Evolutionary conservation across 2,113 vertebrate species (phyloP).

Genomic region (Thunnus thynnus): DNA sequence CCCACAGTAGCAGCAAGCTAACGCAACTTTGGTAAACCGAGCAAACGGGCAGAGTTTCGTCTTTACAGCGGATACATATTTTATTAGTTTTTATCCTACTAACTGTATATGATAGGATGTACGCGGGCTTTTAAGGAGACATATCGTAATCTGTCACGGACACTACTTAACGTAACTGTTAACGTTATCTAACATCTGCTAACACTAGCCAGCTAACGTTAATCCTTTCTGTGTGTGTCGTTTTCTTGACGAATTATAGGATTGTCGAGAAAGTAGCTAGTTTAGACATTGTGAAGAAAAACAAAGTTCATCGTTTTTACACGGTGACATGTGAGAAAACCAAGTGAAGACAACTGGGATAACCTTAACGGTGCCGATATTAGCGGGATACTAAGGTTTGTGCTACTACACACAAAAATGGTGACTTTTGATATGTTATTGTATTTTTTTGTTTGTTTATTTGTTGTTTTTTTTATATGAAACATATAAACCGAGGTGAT

Average conservation of each 20-base stretch:
- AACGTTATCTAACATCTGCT: constrained; percentile 43
- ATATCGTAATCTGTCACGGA: not conserved
- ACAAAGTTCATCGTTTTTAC: not conserved
- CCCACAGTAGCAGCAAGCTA: constrained; percentile 21
- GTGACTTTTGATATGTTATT: rapidly evolving
- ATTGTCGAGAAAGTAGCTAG: not conserved
- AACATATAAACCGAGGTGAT: rapidly evolving
- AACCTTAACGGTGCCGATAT: not conserved
- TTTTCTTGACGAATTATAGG: constrained; percentile 1
- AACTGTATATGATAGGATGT: not conserved
- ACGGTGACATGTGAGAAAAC: constrained; percentile 14
- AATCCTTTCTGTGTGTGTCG: constrained; percentile 44
- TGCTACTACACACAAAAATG: too few species aligned
- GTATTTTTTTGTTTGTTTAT: not conserved
- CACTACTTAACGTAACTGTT: not conserved
- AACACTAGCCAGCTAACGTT: constrained; percentile 54
- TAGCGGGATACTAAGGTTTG: constrained; percentile 6
- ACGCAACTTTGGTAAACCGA: not conserved
- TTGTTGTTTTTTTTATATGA: too few species aligned
- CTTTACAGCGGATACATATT: not conserved
- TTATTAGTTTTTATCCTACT: not conserved
- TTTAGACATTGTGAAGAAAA: too few species aligned
- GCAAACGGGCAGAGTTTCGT: not conserved
- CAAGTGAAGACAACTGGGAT: not conserved
- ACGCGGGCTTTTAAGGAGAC: not conserved